Evolutionary conservation across 2,888 invertebrate genomes (phyloP), one percentile per base, ranked within the genome.

Genomic region (Stegophylla sp.): DNA sequence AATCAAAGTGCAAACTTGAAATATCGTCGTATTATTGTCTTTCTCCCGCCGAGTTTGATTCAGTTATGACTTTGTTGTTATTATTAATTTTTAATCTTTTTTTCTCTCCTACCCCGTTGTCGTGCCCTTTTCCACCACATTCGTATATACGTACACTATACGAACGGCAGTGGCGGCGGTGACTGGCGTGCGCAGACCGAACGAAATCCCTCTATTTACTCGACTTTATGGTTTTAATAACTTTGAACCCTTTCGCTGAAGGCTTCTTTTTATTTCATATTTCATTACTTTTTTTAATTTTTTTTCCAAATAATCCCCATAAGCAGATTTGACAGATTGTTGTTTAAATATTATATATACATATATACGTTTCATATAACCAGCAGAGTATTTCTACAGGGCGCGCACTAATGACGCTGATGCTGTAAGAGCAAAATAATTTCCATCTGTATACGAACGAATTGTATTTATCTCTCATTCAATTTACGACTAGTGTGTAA

Each of bases 81-180:
- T 79, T 79, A 79, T 79, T 79, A 79, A 79, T 79, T 79, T 79
- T 79, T 79, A 79, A 79, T 79, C 79, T 79, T 79, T 79, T 61
- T 77, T 53, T 26, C 12, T n/a, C 15, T 43, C 26, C 17, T 15
- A n/a, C 66, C 69, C 56, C 77, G 59, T 59, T 34, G 77, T 59
- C 45, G 77, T 28, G 61, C 34, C 71, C 71, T 71, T 79, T 79
- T 51, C 34, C 5, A 79, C 71, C 79, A 63, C 79, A 71, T 71
- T 71, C 23, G 63, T 45, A 45, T 64, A 53, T 53, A 34, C n/a
- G n/a, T n/a, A n/a, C n/a, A n/a, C n/a, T n/a, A n/a, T n/a, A n/a
- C n/a, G n/a, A n/a, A n/a, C n/a, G n/a, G n/a, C n/a, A n/a, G n/a
- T n/a, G 5, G 15, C 12, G 34, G 51, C 20, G n/a, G 20, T 34